Evolutionary conservation across 2,888 invertebrate genomes (phyloP).

Genomic region (Serripes groenlandicus): DNA sequence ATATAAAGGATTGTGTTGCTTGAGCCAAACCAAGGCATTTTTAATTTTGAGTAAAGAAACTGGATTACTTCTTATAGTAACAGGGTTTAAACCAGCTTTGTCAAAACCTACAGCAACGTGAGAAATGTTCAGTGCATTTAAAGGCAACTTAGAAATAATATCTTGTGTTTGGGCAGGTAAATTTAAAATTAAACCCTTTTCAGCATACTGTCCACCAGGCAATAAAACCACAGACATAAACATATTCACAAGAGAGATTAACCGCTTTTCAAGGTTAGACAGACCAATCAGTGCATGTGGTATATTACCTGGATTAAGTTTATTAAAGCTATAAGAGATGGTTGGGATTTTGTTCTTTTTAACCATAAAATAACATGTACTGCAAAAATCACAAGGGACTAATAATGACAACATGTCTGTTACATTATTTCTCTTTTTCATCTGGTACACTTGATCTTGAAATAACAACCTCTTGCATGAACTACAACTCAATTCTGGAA

Average conservation of each 20-base stretch:
- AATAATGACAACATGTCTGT: not conserved
- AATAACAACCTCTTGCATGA: not conserved
- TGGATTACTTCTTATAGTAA: not conserved
- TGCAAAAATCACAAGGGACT: not conserved
- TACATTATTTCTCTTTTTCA: not conserved
- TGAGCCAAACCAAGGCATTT: not conserved
- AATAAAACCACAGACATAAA: slow-evolving; percentile 42
- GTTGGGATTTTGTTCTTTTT: slow-evolving; percentile 1
- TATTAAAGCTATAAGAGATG: slow-evolving; percentile 23
- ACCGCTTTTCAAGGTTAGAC: slow-evolving; percentile 29
- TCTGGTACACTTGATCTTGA: not conserved
- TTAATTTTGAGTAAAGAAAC: not conserved
- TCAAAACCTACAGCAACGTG: not conserved
- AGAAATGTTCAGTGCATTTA: not conserved
- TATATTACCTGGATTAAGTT: slow-evolving; percentile 12
- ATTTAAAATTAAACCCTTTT: slow-evolving; percentile 41
- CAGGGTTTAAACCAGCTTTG: not conserved
- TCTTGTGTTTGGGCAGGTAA: not conserved
- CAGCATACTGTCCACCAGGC: slow-evolving; percentile 57
- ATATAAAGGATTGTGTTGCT: not conserved
- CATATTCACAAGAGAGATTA: slow-evolving; percentile 30
- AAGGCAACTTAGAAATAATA: not conserved
- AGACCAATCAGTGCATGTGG: slow-evolving; percentile 24
- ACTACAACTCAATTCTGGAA: not conserved
- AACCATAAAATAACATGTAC: not conserved